Evolutionary conservation across 2,797 vertebrate species (phyloP).

Genomic region (Dendrocincla tyrannina): DNA sequence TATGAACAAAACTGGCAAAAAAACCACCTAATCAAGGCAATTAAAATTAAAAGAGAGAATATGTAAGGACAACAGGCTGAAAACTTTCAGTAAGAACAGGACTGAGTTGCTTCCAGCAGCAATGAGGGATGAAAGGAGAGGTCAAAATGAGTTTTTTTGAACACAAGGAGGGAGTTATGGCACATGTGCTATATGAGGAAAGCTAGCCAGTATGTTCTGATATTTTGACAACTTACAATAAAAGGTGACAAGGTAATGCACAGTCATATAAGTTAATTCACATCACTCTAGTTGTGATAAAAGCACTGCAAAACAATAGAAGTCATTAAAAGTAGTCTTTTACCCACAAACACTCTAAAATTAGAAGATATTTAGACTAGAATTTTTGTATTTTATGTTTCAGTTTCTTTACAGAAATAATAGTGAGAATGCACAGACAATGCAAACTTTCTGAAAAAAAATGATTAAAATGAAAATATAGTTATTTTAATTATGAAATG

Average conservation of each 20-base stretch:
- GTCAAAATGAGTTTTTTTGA: neutral
- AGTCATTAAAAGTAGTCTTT: neutral
- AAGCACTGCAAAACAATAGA: neutral
- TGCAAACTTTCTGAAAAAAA: neutral
- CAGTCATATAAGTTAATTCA: neutral
- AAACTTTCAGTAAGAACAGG: neutral
- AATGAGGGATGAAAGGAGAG: neutral
- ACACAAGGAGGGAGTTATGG: neutral
- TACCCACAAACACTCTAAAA: neutral
- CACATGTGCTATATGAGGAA: neutral
- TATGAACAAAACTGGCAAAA: rapidly evolving
- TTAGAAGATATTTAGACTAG: neutral
- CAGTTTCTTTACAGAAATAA: neutral
- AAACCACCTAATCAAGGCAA: neutral
- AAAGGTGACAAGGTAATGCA: neutral
- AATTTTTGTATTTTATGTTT: neutral
- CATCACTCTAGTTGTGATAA: no score
- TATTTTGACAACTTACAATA: neutral
- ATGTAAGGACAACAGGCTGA: neutral
- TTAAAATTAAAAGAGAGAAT: neutral
- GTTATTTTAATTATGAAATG: neutral
- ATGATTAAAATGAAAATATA: neutral
- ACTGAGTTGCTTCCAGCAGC: neutral
- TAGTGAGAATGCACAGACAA: neutral
- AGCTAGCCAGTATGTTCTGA: neutral